phyloP scores from a whole-genome alignment of 2,797 vertebrate species.

The Leucoraja ocellata region DNA sequence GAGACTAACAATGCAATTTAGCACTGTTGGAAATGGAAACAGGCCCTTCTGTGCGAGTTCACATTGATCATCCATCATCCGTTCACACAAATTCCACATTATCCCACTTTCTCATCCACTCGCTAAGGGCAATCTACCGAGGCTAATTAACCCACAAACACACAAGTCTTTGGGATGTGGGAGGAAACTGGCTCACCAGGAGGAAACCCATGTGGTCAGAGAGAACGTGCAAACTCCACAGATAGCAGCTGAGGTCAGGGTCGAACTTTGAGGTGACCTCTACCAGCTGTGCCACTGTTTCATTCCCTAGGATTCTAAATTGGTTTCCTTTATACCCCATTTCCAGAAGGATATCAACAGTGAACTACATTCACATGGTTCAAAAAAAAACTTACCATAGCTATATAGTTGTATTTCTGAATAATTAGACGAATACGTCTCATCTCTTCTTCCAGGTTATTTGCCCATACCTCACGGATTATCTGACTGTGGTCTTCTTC shows the following conservation, averaged over 20 bases:
- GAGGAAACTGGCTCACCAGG: too few relatives aligned
- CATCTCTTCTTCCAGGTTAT: slow-evolving; percentile 97
- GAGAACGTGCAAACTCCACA: too few relatives aligned
- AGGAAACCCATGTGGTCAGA: too few relatives aligned
- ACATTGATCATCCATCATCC: too few relatives aligned
- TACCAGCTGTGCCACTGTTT: not conserved
- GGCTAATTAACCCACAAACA: too few relatives aligned
- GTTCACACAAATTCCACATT: too few relatives aligned
- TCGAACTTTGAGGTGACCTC: too few relatives aligned
- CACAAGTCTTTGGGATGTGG: too few relatives aligned
- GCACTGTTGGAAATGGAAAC: not conserved
- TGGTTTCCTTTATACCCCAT: not conserved
- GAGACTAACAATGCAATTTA: not conserved
- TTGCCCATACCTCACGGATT: slow-evolving; percentile 97
- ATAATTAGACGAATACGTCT: slow-evolving; percentile 92
- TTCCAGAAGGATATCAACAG: not conserved
- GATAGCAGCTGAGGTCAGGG: too few relatives aligned
- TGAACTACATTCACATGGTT: not conserved
- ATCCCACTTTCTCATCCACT: too few relatives aligned
- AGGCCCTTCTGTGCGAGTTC: too few relatives aligned
- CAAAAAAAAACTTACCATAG: slow-evolving; percentile 69
- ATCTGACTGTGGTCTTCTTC: slow-evolving; percentile 94
- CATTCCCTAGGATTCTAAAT: not conserved
- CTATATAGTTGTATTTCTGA: slow-evolving; percentile 90
- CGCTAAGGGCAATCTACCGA: too few relatives aligned